Conservation (phyloP, 2,113 vertebrate genomes). For the Acanthochromis polyacanthus region DNA sequence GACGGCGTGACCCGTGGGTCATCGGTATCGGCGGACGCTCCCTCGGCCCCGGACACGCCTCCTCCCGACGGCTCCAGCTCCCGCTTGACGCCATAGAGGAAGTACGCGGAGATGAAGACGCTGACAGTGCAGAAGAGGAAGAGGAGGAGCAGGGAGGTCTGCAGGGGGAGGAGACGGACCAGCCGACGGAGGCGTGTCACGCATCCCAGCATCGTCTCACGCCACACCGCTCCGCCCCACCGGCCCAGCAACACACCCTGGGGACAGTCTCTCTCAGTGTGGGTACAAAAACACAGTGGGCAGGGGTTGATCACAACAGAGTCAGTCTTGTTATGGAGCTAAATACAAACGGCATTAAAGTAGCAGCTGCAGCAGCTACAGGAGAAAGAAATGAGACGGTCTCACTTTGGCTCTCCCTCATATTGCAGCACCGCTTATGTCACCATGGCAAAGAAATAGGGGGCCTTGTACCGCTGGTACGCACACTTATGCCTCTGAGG, state of each 20-base stretch:
- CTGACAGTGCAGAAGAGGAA: constrained; percentile 96
- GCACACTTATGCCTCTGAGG: constrained; percentile 66
- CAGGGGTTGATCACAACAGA: constrained; percentile 42
- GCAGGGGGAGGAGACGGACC: constrained; percentile 94
- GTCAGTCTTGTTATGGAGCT: constrained; percentile 48
- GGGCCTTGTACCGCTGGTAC: constrained; percentile 68
- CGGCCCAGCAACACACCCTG: constrained; percentile 70
- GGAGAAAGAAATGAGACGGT: constrained; percentile 71
- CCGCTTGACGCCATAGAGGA: constrained; percentile 97
- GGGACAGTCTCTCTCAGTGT: constrained; percentile 62
- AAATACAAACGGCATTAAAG: constrained; percentile 42
- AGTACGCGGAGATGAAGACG: constrained; percentile 97
- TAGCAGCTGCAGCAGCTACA: constrained; percentile 79
- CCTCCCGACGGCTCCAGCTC: constrained; percentile 93
- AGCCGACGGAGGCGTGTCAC: constrained; percentile 90
- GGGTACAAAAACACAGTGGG: constrained; percentile 21
- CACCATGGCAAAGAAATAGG: constrained; percentile 94
- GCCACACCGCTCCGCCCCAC: constrained; percentile 69
- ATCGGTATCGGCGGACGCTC: constrained; percentile 86
- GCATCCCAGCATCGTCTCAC: constrained; percentile 87
- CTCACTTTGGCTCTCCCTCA: constrained; percentile 82
- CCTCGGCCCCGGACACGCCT: constrained; percentile 83
- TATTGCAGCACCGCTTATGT: constrained; percentile 89
- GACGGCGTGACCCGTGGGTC: constrained; percentile 90
- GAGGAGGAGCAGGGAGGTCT: constrained; percentile 94